Conservation (phyloP, 2,797 vertebrate genomes). For the Apogon talboti region DNA sequence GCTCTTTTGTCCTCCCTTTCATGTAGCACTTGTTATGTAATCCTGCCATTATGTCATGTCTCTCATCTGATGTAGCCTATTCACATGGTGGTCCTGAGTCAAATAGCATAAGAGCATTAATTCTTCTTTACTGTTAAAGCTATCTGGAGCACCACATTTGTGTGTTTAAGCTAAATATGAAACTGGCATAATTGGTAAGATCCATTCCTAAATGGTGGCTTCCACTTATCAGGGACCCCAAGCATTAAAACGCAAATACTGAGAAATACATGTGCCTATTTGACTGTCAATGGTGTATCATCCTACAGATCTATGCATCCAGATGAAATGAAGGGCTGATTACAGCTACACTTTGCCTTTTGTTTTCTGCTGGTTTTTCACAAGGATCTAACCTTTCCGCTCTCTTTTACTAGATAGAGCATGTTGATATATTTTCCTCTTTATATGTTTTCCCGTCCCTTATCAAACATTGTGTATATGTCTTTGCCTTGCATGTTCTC, state of each 20-base stretch:
- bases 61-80: slow-evolving; percentile 50
- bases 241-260: slow-evolving; percentile 41
- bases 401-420: slow-evolving; percentile 65
- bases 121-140: slow-evolving; percentile 59
- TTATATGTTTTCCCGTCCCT: slow-evolving; percentile 19
- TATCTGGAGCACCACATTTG: slow-evolving; percentile 39
- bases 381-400: slow-evolving; percentile 47
- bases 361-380: slow-evolving; percentile 29
- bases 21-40: slow-evolving; percentile 59
- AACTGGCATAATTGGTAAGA: not conserved
- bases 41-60: slow-evolving; percentile 57
- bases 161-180: slow-evolving; percentile 5
- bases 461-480: slow-evolving; percentile 39
- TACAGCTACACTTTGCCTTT: slow-evolving; percentile 33
- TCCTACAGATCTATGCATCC: slow-evolving; percentile 65
- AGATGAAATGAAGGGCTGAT: slow-evolving; percentile 81
- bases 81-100: slow-evolving; percentile 44
- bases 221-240: slow-evolving; percentile 40
- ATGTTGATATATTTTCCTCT: slow-evolving; percentile 52
- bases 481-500: slow-evolving; percentile 57
- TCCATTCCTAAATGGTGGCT: slow-evolving; percentile 13
- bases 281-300: slow-evolving; percentile 51
- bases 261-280: slow-evolving; percentile 62
- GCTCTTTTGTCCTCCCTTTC: slow-evolving; percentile 62
- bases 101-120: slow-evolving; percentile 56